Conservation (phyloP, 2,113 vertebrate genomes). For the Caracal caracal region DNA sequence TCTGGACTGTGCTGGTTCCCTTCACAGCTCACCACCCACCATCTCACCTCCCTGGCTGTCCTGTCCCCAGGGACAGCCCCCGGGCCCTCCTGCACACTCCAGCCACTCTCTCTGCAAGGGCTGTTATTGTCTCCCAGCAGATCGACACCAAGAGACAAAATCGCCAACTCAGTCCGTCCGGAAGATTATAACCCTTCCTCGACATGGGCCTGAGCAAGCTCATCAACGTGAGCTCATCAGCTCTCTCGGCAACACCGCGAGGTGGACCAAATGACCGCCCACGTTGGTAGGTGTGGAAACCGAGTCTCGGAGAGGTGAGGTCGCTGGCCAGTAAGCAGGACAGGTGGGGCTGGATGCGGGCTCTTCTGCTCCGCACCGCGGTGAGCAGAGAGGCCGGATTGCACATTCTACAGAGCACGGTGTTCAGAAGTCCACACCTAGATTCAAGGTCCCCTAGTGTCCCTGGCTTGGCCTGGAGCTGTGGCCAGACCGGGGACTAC, state of each 20-base stretch:
- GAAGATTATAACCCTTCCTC: background rate
- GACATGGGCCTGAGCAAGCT: rapidly evolving
- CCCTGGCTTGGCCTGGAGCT: background rate
- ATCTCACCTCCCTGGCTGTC: background rate
- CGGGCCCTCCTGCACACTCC: background rate
- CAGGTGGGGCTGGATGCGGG: rapidly evolving
- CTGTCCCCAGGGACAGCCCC: background rate
- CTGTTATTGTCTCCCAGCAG: background rate
- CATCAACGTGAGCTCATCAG: background rate
- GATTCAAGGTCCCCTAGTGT: slow-evolving; percentile 43
- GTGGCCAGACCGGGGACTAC: slow-evolving; percentile 50
- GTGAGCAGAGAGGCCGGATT: background rate
- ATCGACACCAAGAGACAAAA: slow-evolving; percentile 20
- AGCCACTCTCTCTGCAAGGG: background rate
- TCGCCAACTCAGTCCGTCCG: background rate
- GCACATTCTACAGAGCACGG: background rate
- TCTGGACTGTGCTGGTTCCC: background rate
- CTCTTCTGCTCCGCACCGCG: rapidly evolving
- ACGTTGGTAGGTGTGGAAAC: background rate
- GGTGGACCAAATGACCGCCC: too few species aligned
- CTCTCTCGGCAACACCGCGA: background rate
- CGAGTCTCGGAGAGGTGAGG: background rate
- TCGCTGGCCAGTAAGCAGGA: rapidly evolving
- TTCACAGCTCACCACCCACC: background rate
- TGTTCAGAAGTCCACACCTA: background rate